Percentiles rank a stretch among this genome's conserved stretches.
Evolutionary conservation across 1,140 invertebrate genomes (phyloP).

Genomic region (Hylyphantes graminicola): DNA sequence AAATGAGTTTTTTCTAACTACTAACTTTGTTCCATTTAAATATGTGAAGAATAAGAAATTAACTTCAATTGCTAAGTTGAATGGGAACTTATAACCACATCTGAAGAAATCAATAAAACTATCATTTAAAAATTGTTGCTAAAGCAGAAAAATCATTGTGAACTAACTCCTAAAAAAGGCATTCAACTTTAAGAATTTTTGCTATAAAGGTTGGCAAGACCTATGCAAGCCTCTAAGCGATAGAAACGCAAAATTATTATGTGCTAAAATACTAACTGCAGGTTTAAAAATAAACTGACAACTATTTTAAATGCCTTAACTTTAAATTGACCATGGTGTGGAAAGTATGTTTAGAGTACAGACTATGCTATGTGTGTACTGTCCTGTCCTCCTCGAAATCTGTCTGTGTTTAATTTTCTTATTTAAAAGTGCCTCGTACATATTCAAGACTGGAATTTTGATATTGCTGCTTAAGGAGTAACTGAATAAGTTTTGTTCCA

Average conservation of each 20-base stretch:
- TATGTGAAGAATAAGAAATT: no score
- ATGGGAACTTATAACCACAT: no score
- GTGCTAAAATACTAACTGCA: not conserved
- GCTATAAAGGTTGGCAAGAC: no score
- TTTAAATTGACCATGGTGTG: not conserved
- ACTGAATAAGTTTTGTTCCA: not conserved
- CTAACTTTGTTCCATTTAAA: no score
- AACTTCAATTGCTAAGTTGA: no score
- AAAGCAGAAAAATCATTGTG: no score
- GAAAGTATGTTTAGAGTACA: constrained; percentile 8
- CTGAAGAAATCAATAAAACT: no score
- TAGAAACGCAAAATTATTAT: not conserved
- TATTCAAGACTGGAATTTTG: constrained; percentile 10
- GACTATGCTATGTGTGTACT: constrained; percentile 27
- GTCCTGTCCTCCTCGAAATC: not conserved
- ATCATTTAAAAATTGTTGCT: no score
- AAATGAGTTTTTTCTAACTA: no score
- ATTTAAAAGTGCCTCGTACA: constrained; percentile 45
- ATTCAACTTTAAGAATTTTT: no score
- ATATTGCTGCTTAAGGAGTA: not conserved
- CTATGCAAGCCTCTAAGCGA: no score
- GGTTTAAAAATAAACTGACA: not conserved
- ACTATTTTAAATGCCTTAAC: not conserved
- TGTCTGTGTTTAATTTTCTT: constrained; percentile 30
- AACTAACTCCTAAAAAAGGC: no score